Conservation (phyloP, 2,797 vertebrate species). For the Parauchenoglanis punctatus region DNA sequence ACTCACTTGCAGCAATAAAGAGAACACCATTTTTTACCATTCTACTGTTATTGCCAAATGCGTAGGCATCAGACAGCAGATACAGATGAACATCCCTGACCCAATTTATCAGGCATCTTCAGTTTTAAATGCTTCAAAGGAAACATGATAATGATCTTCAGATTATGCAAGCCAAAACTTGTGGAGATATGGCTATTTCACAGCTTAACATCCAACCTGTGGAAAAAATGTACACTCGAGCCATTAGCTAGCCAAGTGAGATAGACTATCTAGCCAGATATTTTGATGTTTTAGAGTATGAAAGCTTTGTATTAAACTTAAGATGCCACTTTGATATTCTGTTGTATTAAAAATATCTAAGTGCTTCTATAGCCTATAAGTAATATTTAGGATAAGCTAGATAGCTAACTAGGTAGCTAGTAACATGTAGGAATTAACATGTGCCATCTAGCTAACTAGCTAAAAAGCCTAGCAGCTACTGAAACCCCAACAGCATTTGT, state of each 20-base stretch:
- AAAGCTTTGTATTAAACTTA: neutral
- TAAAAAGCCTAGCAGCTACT: neutral
- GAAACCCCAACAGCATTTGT: neutral
- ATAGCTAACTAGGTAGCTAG: neutral
- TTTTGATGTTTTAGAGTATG: neutral
- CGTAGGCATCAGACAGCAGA: neutral
- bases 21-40: neutral
- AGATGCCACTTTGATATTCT: neutral
- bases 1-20: neutral
- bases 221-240: neutral
- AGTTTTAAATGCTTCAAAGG: neutral
- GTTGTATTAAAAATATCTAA: neutral
- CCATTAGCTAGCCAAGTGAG: neutral
- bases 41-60: neutral
- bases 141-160: neutral
- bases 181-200: neutral
- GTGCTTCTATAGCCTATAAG: neutral
- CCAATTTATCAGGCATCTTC: neutral
- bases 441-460: neutral
- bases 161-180: neutral
- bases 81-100: neutral
- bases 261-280: neutral
- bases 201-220: neutral
- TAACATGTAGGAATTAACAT: neutral
- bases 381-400: neutral